Evolutionary conservation across 2,888 invertebrate genomes (phyloP).

Genomic region (Chironomus riparius): DNA sequence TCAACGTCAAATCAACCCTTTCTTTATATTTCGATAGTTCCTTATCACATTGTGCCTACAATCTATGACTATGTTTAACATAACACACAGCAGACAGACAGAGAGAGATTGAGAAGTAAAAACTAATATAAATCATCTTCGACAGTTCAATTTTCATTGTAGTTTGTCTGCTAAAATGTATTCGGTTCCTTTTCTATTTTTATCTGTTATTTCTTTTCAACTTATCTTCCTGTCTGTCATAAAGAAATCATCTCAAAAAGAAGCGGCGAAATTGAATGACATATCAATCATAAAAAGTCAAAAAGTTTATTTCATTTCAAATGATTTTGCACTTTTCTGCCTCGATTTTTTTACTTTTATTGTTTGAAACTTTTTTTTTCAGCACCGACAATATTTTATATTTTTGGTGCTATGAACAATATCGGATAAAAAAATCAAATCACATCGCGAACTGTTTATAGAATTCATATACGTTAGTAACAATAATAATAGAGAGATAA

Average conservation of each 20-base stretch:
- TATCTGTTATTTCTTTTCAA: not conserved
- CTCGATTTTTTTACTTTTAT: not conserved
- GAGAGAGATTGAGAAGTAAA: not conserved
- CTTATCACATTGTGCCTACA: too few relatives aligned
- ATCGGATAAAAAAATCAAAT: too few relatives aligned
- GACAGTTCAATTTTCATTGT: conserved; percentile 16
- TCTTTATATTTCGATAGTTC: not conserved
- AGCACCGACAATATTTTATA: not conserved
- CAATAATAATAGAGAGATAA: too few relatives aligned
- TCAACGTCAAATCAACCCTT: conserved; percentile 24
- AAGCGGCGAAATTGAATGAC: conserved; percentile 7
- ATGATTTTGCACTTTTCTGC: not conserved
- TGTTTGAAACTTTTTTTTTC: not conserved
- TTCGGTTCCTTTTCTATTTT: too few relatives aligned
- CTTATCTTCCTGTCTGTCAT: conserved; percentile 5
- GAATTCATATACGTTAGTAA: too few relatives aligned
- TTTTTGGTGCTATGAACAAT: too few relatives aligned
- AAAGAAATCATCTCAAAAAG: conserved; percentile 9
- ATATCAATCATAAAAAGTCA: conserved; percentile 20
- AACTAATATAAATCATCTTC: conserved; percentile 25
- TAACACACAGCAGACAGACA: not conserved
- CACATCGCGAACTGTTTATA: too few relatives aligned
- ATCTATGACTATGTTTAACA: too few relatives aligned
- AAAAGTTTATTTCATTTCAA: not conserved
- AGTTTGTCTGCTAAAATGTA: not conserved